phyloP scores from a whole-genome alignment of 2,797 vertebrate genomes.

The Halcyon badia region DNA sequence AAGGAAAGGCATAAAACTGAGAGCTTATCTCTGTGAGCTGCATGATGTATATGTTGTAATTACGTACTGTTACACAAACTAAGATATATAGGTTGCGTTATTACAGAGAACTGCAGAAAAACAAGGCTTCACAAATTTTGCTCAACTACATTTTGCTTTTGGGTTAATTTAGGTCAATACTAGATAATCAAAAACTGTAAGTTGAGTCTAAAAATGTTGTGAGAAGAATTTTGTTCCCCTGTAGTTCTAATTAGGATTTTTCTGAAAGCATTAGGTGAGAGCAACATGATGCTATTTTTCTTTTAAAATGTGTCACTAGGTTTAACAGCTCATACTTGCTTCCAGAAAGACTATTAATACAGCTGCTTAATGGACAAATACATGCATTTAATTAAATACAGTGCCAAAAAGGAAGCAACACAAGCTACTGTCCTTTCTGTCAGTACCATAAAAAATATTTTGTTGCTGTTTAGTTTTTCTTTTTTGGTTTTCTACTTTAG shows the following conservation, averaged over 20 bases:
- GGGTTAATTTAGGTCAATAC: background rate
- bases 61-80: background rate
- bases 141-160: accelerated
- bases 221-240: background rate
- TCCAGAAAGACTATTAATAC: background rate
- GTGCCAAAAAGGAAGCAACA: background rate
- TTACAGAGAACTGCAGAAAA: background rate
- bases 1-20: background rate
- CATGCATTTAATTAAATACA: background rate
- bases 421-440: background rate
- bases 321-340: background rate
- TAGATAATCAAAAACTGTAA: background rate
- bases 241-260: background rate
- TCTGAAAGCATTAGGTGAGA: background rate
- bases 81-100: background rate
- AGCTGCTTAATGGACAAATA: background rate
- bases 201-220: background rate
- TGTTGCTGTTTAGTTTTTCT: background rate
- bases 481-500: background rate
- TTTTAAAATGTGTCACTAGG: background rate
- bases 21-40: background rate
- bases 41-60: accelerated
- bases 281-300: background rate
- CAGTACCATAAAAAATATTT: background rate
- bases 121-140: background rate